Percentiles rank a stretch among this genome's conserved stretches.
These are phyloP conservation scores for Ctena decussata DNA, from an alignment of 2,888 invertebrate species.

Conservation along the genomic window DNA sequence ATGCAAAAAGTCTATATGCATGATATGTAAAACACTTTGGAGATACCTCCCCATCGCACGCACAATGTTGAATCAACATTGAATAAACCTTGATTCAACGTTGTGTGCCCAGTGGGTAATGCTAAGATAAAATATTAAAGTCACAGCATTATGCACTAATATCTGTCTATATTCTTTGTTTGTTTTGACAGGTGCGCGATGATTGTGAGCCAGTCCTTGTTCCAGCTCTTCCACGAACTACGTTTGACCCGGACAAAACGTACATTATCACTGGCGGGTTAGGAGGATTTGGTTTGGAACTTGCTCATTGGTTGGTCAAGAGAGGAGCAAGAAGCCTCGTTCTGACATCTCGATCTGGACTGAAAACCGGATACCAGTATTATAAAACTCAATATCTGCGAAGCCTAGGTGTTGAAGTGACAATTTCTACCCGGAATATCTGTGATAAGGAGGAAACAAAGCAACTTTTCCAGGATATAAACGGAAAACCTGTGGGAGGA, in stretches of 20 bases:
- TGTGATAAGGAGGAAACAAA: constrained; percentile 91
- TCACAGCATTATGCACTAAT: background rate
- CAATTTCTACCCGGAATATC: constrained; percentile 92
- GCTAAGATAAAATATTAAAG: too few relatives aligned
- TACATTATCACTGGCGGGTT: constrained; percentile 93
- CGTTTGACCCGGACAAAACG: constrained; percentile 89
- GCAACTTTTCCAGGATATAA: constrained; percentile 90
- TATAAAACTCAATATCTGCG: constrained; percentile 91
- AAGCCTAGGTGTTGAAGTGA: constrained; percentile 89
- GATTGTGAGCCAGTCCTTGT: constrained; percentile 76
- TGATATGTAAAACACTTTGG: constrained; percentile 59
- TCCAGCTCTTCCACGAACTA: constrained; percentile 94
- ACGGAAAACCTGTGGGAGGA: constrained; percentile 92
- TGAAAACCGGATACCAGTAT: constrained; percentile 95
- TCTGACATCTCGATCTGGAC: constrained; percentile 95
- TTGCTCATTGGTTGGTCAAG: constrained; percentile 90
- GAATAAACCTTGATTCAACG: too few relatives aligned
- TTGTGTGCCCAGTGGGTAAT: too few relatives aligned
- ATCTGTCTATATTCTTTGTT: background rate
- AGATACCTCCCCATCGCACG: too few relatives aligned
- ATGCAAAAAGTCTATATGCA: constrained; percentile 76
- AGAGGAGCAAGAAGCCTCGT: constrained; percentile 95
- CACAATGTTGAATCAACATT: too few relatives aligned
- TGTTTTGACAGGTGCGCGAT: too few relatives aligned
- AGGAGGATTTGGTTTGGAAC: constrained; percentile 98